Evolutionary conservation across 2,888 invertebrate species (phyloP), one percentile per base, ranked within the genome.

Genomic region (Odontothrips loti): DNA sequence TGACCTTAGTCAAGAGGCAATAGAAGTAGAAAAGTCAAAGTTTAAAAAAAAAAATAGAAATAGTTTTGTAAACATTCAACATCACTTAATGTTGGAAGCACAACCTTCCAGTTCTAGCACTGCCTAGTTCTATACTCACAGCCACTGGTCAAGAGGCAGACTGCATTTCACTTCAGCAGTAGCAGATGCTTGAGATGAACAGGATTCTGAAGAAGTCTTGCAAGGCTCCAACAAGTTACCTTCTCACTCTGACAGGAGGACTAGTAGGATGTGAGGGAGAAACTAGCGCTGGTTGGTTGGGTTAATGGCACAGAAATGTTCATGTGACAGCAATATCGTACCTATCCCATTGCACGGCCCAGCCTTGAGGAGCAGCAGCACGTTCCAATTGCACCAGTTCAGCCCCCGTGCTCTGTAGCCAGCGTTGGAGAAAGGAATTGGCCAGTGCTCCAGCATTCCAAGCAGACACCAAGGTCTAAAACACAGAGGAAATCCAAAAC

Each of bases 331-430:
- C 68, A 75, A 75, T 75, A 75, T 75, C 84, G 88, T 93, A 93
- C 93, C 92, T 93, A 91, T 93, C 92, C 93, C 93, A 93, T 86
- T 91, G 90, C 86, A 92, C 91, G 85, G 89, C 89, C 93, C 93
- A 93, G 85, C 92, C 92, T 78, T 89, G 87, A 47, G 93, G 93
- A 68, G 92, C 90, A 20, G 92, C 91, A 83, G 90, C 90, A 86
- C 90, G 89, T 87, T 93, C 93, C 84, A 92, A 89, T 84, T 90
- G 90, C 84, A 88, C 88, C 84, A 93, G 87, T 85, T 91, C 91
- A 68, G 89, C 88, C 84, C 90, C 89, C 9, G 91, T 91, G 82
- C 90, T 90, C 81, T 89, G 88, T 84, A 93, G 87, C 90, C 92
- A 92, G 84, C 89, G 88, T 84, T 89, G 87, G 83, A 93, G 89